Base-by-base conservation (phyloP, 2,888 invertebrate species). In the Andrena minutula region DNA sequence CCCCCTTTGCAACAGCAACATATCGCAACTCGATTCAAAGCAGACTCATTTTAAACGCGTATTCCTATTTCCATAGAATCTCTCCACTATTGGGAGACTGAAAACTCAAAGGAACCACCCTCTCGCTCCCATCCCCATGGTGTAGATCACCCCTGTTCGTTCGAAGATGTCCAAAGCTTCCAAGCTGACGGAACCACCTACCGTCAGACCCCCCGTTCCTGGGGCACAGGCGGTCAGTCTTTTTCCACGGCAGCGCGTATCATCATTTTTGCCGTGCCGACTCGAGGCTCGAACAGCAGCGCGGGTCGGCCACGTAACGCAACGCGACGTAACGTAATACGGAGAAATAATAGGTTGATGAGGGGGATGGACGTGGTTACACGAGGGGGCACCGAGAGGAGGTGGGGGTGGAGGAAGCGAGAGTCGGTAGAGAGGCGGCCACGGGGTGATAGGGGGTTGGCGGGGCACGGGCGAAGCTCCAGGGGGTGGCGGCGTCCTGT, bases 321-420 rank as follows among this genome's bases (percentile, higher is more conserved):
- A 91, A 89, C 90, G 88, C 88, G 90, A 91, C 90, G 92, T 92
- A 91, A 92, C 91, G 90, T 90, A 91, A 92, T 91, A 90, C 91
- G 90, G 90, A 90, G 90, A 91, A 92, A 92, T 92, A 92, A 92
- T 91, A 90, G 92, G 90, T 90, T 89, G 89, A 90, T 89, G 90
- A 89, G 89, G 87, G 89, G 84, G 84, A 82, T 82, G 83, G 71
- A 84, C 84, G 84, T 82, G 86, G 86, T 83, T 86, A 73, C 79
- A 80, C 74, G 73, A 56, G 49, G 79, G 58, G 35, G 53, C 23
- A 60, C 70, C 72, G 71, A 58, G 23, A 68, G 65, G 30, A 56
- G 41, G 23, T 16, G 73, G 73, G 49, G 69, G 65, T 30, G 53
- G 53, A 53, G 60, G 58, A 66, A 26, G 41, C 26, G 71, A 75